Base-by-base conservation (phyloP, 2,113 vertebrate species). In the Prochilodus magdalenae region DNA sequence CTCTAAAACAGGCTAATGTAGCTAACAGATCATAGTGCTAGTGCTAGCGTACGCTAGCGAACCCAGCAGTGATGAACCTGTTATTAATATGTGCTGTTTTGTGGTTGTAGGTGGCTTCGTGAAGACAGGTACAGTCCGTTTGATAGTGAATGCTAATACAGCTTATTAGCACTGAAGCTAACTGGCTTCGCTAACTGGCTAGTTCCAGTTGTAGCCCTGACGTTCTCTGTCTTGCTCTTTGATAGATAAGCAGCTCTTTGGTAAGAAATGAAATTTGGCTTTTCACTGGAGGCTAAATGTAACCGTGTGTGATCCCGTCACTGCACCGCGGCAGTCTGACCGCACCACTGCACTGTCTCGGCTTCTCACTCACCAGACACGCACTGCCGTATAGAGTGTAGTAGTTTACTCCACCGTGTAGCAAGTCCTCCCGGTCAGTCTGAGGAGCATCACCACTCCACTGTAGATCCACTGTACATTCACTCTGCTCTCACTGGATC, bases 51-150 rank as follows among this genome's bases (percentile, higher is more conserved):
- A n/a, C n/a, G n/a, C n/a, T n/a, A n/a, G n/a, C n/a, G n/a, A n/a
- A n/a, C n/a, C n/a, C n/a, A n/a, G n/a, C n/a, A n/a, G n/a, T n/a
- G n/a, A 30, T 65, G 16, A 65, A 6, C 27, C 24, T 63, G 27
- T 27, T 13, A 27, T 60, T 82, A n/a, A 75, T 57, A 81, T 70
- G 11, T 77, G 15, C 33, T 77, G 33, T 81, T 75, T 79, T 81
- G 14, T 88, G 40, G 27, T 85, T 89, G 66, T 84, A 90, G 89
- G 89, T 83, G 87, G 76, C 78, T 90, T 90, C 77, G 47, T 90
- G 18, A 90, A 90, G 63, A 88, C 89, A 89, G 89, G 89, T 90
- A 90, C 5, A 63, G 14, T 59, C 0, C 8, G 26, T 63, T 70
- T 77, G 49, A 66, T 44, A n/a, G 22, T 3, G 30, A 71, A 44